These are phyloP conservation scores for Drosophila stalkeri DNA, from an alignment of 2,888 invertebrate genomes.

Conservation along the genomic window DNA sequence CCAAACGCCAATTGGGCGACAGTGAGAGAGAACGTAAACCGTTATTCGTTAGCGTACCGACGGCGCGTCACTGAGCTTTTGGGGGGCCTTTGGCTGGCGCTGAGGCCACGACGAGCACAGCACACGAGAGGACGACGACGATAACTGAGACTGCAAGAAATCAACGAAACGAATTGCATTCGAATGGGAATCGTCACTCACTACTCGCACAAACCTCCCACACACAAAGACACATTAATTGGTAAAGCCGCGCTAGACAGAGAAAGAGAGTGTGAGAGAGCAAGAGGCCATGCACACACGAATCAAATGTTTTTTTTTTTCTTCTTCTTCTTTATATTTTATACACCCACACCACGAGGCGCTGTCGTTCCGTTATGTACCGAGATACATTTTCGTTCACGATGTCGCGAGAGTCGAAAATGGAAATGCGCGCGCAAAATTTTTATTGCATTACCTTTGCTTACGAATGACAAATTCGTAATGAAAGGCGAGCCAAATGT, in stretches of 20 bases:
- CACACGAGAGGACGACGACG: conserved; percentile 52
- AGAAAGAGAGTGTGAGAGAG: conserved; percentile 17
- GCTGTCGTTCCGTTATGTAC: conserved; percentile 66
- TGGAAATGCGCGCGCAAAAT: conserved; percentile 79
- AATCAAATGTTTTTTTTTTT: conserved; percentile 65
- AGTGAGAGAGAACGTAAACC: conserved; percentile 41
- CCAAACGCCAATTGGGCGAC: conserved; percentile 44
- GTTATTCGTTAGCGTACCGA: conserved; percentile 75
- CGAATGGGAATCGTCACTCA: conserved; percentile 79
- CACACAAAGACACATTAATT: conserved; percentile 54
- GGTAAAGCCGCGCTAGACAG: conserved; percentile 35
- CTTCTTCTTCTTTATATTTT: conserved; percentile 34
- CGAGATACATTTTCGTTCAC: conserved; percentile 44
- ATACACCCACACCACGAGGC: conserved; percentile 64
- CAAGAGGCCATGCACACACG: conserved; percentile 25
- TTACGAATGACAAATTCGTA: conserved; percentile 85
- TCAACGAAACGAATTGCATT: conserved; percentile 81
- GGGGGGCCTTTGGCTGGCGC: conserved; percentile 38
- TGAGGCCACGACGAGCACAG: conserved; percentile 28
- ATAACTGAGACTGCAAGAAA: conserved; percentile 68
- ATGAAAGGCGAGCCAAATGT: conserved; percentile 82
- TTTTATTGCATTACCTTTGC: conserved; percentile 84
- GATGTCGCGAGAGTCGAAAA: conserved; percentile 58
- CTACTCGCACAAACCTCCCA: conserved; percentile 47
- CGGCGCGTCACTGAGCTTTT: conserved; percentile 83